Percentiles rank a stretch among this genome's conserved stretches.
Evolutionary conservation across 2,888 invertebrate genomes (phyloP).

Genomic region (Anoplius nigerrimus): DNA sequence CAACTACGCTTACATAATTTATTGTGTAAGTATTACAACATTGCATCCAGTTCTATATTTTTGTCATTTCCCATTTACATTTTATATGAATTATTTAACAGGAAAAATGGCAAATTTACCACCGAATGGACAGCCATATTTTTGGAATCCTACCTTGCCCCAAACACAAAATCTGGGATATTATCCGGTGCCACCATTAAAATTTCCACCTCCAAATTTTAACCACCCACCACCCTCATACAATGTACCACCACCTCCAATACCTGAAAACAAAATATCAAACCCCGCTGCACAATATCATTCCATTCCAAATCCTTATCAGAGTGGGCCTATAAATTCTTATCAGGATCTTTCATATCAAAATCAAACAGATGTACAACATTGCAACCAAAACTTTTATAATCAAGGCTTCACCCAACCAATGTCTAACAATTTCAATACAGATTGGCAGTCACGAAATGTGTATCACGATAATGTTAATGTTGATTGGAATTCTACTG

Average conservation of each 20-base stretch:
- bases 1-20: too few species aligned
- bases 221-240: constrained; percentile 52
- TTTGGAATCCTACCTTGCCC: constrained; percentile 52
- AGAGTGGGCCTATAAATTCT: constrained; percentile 41
- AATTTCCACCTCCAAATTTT: constrained; percentile 58
- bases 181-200: constrained; percentile 55
- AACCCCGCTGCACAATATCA: constrained; percentile 48
- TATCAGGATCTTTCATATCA: constrained; percentile 50
- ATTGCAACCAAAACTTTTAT: constrained; percentile 45
- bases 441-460: constrained; percentile 52
- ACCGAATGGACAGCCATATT: constrained; percentile 47
- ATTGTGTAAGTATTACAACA: too few species aligned
- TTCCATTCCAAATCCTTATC: constrained; percentile 41
- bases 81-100: too few species aligned
- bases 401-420: constrained; percentile 44
- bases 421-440: constrained; percentile 37
- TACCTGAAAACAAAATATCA: constrained; percentile 38
- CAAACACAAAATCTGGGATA: constrained; percentile 51
- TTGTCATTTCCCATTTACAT: too few species aligned
- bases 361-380: constrained; percentile 37
- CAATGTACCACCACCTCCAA: constrained; percentile 46
- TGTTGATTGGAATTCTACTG: constrained; percentile 40
- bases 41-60: too few species aligned
- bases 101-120: constrained; percentile 56
- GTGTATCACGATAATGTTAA: constrained; percentile 16